These are phyloP conservation scores for Anisognathus igniventris DNA, from an alignment of 2,797 vertebrate genomes.

Conservation along the genomic window DNA sequence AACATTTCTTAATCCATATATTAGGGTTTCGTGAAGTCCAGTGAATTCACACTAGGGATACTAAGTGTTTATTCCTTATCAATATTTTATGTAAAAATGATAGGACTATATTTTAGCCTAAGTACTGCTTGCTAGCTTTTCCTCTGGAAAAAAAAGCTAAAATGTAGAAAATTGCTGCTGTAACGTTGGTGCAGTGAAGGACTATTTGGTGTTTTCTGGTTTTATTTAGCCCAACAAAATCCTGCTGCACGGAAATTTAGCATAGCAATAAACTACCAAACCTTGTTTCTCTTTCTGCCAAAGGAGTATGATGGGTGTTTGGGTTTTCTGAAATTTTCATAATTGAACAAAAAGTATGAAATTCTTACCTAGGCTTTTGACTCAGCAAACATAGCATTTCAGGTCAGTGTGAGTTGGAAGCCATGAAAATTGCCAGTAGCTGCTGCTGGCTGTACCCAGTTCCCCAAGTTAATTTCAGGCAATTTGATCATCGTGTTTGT, in stretches of 20 bases:
- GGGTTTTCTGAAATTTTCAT: not conserved
- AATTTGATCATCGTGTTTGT: not conserved
- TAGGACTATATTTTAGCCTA: slow-evolving; percentile 73
- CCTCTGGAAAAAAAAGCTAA: slow-evolving; percentile 47
- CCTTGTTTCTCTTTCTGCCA: not conserved
- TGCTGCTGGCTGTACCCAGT: not conserved
- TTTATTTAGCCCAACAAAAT: slow-evolving; percentile 3
- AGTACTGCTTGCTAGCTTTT: slow-evolving; percentile 61
- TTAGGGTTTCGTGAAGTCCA: slow-evolving; percentile 72
- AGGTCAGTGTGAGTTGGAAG: not conserved
- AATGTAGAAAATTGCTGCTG: slow-evolving; percentile 4
- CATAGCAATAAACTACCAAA: not conserved
- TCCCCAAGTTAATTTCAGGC: not conserved
- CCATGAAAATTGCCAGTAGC: not conserved
- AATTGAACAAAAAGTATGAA: not conserved
- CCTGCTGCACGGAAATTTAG: not conserved
- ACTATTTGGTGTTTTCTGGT: not conserved
- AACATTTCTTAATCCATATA: slow-evolving; percentile 81
- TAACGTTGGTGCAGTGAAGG: not conserved
- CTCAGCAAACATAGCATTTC: not conserved
- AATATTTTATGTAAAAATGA: slow-evolving; percentile 77
- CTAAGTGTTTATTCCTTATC: slow-evolving; percentile 76
- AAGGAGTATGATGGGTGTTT: not conserved
- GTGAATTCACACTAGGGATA: slow-evolving; percentile 72
- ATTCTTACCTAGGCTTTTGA: not conserved